Evolutionary conservation across 92 coral and sea anemone genomes (phyloP).

Genomic region (Epizoanthus scotinus): DNA sequence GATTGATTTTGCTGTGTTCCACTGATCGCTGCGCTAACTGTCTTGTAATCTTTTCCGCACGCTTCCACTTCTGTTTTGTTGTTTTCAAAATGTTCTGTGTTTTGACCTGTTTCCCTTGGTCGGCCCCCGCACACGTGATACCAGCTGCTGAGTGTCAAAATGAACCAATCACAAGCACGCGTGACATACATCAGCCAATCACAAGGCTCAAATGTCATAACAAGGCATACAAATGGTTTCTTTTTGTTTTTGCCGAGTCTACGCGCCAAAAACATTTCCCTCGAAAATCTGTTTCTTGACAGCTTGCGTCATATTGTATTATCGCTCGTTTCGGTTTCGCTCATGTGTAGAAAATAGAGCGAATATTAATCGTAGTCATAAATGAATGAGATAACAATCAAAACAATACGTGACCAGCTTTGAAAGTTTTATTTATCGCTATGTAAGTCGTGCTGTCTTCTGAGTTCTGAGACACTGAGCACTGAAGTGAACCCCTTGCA

Average conservation of each 20-base stretch:
- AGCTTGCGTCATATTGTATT: constrained; percentile 25
- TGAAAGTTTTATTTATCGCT: background rate
- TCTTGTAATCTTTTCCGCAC: background rate
- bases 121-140: constrained; percentile 41
- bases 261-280: constrained; percentile 41
- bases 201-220: background rate
- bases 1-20: background rate
- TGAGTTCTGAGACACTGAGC: too few species aligned
- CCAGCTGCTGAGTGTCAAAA: constrained; percentile 45
- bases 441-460: background rate
- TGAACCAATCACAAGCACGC: constrained; percentile 31
- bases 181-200: constrained; percentile 26
- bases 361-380: background rate
- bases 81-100: constrained; percentile 41
- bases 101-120: constrained; percentile 44
- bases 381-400: background rate
- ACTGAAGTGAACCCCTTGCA: too few species aligned
- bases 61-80: constrained; percentile 26
- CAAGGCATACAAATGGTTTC: constrained; percentile 1
- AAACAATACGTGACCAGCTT: background rate
- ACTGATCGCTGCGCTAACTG: background rate
- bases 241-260: constrained; percentile 9
- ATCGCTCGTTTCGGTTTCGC: constrained; percentile 23
- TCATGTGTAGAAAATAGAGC: constrained; percentile 1
- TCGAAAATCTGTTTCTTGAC: constrained; percentile 23